Percentiles rank a stretch among this genome's conserved stretches.
phyloP scores from a whole-genome alignment of 2,797 vertebrate species.

The Leptodactylus fallax region DNA sequence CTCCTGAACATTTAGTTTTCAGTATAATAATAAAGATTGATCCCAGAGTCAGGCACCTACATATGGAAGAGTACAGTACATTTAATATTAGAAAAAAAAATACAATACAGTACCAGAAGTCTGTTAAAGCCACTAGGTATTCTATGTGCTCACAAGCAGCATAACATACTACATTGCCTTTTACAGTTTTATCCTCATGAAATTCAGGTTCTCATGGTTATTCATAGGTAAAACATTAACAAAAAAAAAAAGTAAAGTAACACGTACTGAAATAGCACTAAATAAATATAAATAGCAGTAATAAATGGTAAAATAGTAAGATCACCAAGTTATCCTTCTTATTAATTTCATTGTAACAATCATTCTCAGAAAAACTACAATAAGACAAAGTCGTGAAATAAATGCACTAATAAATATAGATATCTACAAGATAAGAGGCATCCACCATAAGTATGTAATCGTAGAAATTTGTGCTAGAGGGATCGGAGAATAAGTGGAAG shows the following conservation, averaged over 20 bases:
- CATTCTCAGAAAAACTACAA: neutral
- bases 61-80: neutral
- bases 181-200: neutral
- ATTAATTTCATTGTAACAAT: slow-evolving; percentile 29
- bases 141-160: neutral
- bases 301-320: slow-evolving; percentile 22
- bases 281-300: slow-evolving; percentile 51
- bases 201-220: neutral
- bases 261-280: neutral
- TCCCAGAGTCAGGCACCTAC: neutral
- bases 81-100: slow-evolving; percentile 4
- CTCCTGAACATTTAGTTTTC: neutral
- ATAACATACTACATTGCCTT: neutral
- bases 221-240: neutral
- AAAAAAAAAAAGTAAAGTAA: slow-evolving; percentile 46
- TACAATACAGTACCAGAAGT: neutral
- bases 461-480: neutral
- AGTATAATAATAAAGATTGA: neutral
- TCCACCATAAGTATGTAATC: neutral
- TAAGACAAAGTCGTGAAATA: neutral
- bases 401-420: neutral
- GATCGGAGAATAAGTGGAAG: neutral
- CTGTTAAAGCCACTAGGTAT: neutral
- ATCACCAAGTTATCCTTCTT: neutral
- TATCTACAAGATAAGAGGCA: neutral